phyloP scores from a whole-genome alignment of 1,140 invertebrate genomes.

The Brachionus calyciflorus region DNA sequence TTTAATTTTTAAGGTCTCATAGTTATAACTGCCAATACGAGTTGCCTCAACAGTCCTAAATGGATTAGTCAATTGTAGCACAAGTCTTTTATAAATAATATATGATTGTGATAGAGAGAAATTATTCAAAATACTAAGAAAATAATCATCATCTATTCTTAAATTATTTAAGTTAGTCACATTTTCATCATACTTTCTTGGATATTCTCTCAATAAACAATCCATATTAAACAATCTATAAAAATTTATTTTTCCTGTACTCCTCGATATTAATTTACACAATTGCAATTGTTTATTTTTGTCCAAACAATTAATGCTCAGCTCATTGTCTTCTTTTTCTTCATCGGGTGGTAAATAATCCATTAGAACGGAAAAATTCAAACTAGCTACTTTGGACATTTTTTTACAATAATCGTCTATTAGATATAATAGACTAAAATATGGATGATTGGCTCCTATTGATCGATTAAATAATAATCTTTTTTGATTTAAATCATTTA shows the following conservation, averaged over 20 bases:
- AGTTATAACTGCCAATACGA: neutral
- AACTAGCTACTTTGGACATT: constrained; percentile 4
- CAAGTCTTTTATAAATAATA: constrained; percentile 19
- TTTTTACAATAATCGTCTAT: constrained; percentile 24
- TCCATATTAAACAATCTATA: constrained; percentile 2
- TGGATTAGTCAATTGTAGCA: neutral
- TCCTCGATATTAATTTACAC: constrained; percentile 4
- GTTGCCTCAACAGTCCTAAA: neutral
- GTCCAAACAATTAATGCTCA: neutral
- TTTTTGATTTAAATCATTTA: constrained; percentile 2
- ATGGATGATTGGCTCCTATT: constrained; percentile 20
- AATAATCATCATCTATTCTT: neutral
- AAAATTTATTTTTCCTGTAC: constrained; percentile 7
- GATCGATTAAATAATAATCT: neutral
- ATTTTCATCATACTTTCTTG: neutral
- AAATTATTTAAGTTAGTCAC: neutral
- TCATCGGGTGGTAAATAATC: neutral
- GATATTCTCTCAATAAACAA: neutral
- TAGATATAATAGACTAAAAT: constrained; percentile 1
- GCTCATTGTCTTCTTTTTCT: neutral
- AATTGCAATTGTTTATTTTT: constrained; percentile 2
- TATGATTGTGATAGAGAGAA: neutral
- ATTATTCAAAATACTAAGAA: neutral
- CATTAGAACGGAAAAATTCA: neutral
- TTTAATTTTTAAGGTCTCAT: neutral